These are phyloP conservation scores for Aphelenchoides besseyi DNA, from an alignment of 1,140 invertebrate genomes.

Conservation along the genomic window DNA sequence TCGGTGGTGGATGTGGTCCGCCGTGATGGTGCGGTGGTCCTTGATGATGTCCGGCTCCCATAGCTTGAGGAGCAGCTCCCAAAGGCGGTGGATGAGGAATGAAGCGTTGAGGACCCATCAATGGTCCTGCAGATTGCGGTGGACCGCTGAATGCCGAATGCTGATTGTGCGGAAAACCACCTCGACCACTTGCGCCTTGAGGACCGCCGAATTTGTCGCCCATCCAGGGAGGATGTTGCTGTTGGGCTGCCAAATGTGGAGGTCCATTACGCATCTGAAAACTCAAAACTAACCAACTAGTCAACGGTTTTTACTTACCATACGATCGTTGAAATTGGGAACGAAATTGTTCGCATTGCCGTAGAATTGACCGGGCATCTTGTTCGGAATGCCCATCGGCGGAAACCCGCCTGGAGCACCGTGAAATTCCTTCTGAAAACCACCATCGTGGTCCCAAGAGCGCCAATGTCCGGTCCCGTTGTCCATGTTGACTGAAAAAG, in stretches of 20 bases:
- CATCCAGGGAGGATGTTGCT: slow-evolving; percentile 11
- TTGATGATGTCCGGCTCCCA: neutral
- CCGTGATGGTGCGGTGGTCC: slow-evolving; percentile 13
- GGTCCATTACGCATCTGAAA: slow-evolving; percentile 22
- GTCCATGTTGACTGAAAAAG: slow-evolving; percentile 14
- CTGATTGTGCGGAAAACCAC: slow-evolving; percentile 8
- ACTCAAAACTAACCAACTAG: neutral
- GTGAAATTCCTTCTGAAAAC: slow-evolving; percentile 5
- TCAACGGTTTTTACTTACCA: slow-evolving; percentile 2
- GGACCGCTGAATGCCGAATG: slow-evolving; percentile 10
- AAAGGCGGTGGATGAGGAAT: neutral
- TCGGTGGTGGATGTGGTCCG: neutral
- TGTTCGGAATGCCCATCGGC: neutral
- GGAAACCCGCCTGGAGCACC: neutral
- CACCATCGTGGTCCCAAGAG: slow-evolving; percentile 11
- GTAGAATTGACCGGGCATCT: slow-evolving; percentile 6
- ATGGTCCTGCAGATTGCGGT: neutral
- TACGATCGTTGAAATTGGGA: slow-evolving; percentile 9
- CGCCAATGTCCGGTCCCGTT: slow-evolving; percentile 10
- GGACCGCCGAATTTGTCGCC: slow-evolving; percentile 16
- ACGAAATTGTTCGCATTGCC: slow-evolving; percentile 11
- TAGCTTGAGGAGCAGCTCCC: neutral
- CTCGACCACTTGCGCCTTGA: slow-evolving; percentile 1
- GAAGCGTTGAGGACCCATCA: neutral
- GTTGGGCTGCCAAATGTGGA: slow-evolving; percentile 13